A percentile compares a stretch with the other conserved stretches of the same genome.
Conservation (phyloP, 2,797 vertebrate genomes). For the Acestrorhynchus altus region DNA sequence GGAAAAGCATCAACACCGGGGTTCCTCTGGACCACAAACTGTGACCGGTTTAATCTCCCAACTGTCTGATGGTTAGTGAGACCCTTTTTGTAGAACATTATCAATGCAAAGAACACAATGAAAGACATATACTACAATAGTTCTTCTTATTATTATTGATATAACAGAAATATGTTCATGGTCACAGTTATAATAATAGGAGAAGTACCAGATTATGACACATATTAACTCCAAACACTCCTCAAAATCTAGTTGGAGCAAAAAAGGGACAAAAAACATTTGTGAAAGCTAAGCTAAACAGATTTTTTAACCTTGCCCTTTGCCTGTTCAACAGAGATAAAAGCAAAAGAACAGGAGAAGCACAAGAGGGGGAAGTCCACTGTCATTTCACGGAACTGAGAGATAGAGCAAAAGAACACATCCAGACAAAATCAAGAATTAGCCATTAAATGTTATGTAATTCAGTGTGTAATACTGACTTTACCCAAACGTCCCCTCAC, state of each 20-base stretch:
- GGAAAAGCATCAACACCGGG: conserved; percentile 45
- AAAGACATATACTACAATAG: no score
- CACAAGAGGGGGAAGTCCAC: conserved; percentile 59
- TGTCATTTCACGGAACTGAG: conserved; percentile 47
- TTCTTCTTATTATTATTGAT: no score
- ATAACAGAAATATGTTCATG: no score
- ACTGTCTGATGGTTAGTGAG: conserved; percentile 35
- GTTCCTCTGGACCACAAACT: conserved; percentile 41
- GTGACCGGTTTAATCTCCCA: no score
- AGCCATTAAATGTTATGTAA: not conserved
- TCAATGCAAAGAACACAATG: no score
- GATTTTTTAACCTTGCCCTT: conserved; percentile 57
- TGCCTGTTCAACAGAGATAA: conserved; percentile 63
- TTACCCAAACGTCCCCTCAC: no score
- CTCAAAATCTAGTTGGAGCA: not conserved
- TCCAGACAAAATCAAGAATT: not conserved
- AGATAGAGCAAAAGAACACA: not conserved
- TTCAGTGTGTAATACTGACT: not conserved
- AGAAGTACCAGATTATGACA: not conserved
- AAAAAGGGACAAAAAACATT: not conserved
- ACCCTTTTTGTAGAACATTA: not conserved
- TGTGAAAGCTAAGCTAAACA: conserved; percentile 30
- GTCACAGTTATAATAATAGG: not conserved
- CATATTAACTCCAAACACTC: not conserved
- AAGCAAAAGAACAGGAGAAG: conserved; percentile 57